Evolutionary conservation across 1,140 invertebrate genomes (phyloP).

Genomic region (Sminthurides bifidus): DNA sequence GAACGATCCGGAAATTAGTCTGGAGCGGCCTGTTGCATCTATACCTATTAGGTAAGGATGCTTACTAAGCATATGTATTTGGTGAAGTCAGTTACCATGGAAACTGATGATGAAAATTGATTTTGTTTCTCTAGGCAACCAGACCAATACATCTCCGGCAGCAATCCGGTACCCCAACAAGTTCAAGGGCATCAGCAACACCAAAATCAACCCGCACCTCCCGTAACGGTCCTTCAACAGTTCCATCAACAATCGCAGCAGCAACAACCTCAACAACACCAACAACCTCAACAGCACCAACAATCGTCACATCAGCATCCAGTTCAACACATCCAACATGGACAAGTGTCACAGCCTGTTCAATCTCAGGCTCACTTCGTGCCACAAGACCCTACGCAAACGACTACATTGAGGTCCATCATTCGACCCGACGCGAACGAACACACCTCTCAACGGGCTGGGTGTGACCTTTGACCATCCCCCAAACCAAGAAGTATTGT

Average conservation of each 20-base stretch:
- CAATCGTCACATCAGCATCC: constrained; percentile 10
- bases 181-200: constrained; percentile 16
- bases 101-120: too few species aligned
- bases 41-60: constrained; percentile 39
- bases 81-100: too few species aligned
- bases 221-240: neutral
- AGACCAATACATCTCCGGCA: constrained; percentile 8
- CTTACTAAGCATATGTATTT: neutral
- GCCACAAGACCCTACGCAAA: too few species aligned
- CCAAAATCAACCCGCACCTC: constrained; percentile 3
- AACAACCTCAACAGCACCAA: constrained; percentile 10
- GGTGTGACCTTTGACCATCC: too few species aligned
- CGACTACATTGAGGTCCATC: too few species aligned
- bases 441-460: too few species aligned
- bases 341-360: neutral
- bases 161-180: constrained; percentile 1
- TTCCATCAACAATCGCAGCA: constrained; percentile 8
- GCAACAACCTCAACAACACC: constrained; percentile 3
- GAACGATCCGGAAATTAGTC: constrained; percentile 53
- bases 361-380: too few species aligned
- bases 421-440: too few species aligned
- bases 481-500: too few species aligned
- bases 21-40: constrained; percentile 61
- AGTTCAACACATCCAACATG: constrained; percentile 1
- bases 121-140: too few species aligned